Percentiles rank a stretch among this genome's conserved stretches.
phyloP scores from a whole-genome alignment of 2,113 vertebrate species.

The Pollimyrus isidori region DNA sequence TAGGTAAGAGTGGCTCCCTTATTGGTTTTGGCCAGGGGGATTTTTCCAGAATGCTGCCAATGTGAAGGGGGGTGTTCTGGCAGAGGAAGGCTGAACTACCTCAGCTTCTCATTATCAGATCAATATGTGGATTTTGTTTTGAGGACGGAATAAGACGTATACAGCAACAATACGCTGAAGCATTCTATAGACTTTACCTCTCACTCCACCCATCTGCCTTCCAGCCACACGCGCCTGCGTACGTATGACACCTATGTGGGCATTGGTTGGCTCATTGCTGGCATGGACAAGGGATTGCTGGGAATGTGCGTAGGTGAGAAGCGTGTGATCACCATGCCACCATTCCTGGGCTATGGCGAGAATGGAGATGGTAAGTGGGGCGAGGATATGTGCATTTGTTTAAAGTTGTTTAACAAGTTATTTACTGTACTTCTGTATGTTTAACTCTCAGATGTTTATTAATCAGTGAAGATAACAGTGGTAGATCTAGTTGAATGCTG shows the following conservation, averaged over 20 bases:
- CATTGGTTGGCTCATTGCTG: conserved; percentile 95
- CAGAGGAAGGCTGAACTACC: neutral
- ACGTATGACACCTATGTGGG: conserved; percentile 95
- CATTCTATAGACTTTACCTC: neutral
- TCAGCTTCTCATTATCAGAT: neutral
- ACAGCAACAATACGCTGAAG: neutral
- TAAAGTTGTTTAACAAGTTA: neutral
- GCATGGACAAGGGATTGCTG: conserved; percentile 93
- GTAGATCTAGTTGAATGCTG: neutral
- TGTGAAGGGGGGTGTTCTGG: neutral
- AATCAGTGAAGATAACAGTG: neutral
- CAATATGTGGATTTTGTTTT: neutral
- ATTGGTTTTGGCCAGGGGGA: neutral
- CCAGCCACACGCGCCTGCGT: conserved; percentile 86
- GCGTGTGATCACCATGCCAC: conserved; percentile 84
- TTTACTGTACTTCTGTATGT: neutral
- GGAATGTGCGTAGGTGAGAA: conserved; percentile 94
- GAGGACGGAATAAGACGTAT: neutral
- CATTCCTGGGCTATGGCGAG: conserved; percentile 87
- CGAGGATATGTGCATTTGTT: neutral
- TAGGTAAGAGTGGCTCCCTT: conserved; percentile 59
- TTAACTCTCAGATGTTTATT: neutral
- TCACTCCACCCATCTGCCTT: neutral
- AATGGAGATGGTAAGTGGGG: conserved; percentile 79
- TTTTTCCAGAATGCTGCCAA: neutral